These are phyloP conservation scores for Latrodectus hesperus DNA, from an alignment of 2,888 invertebrate species.

Conservation along the genomic window DNA sequence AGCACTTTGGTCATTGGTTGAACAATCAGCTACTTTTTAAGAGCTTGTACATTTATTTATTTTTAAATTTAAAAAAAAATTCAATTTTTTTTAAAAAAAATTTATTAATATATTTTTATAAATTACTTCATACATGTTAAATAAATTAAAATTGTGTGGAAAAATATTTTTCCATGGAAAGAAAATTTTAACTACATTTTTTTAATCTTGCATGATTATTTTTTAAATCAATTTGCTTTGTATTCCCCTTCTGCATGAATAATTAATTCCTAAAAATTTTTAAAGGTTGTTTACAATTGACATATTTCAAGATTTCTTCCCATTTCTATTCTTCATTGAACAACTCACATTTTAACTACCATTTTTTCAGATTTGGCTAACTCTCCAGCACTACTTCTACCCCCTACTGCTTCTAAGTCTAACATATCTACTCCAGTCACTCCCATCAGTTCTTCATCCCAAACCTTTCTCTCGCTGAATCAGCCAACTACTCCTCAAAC, in stretches of 20 bases:
- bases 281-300: neutral
- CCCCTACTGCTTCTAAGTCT: constrained; percentile 58
- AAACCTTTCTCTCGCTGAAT: constrained; percentile 57
- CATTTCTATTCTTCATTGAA: neutral
- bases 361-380: constrained; percentile 67
- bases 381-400: constrained; percentile 63
- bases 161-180: too few species aligned
- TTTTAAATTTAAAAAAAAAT: too few species aligned
- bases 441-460: constrained; percentile 56
- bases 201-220: neutral
- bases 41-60: too few species aligned
- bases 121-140: too few species aligned
- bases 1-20: too few species aligned
- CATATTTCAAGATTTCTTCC: neutral
- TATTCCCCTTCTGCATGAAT: constrained; percentile 1
- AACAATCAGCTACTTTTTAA: too few species aligned
- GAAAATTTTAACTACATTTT: too few species aligned
- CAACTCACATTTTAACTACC: neutral
- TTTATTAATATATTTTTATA: too few species aligned
- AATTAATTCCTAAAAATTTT: neutral
- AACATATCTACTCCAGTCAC: constrained; percentile 60
- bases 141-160: too few species aligned
- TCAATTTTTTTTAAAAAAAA: too few species aligned
- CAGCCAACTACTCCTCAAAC: constrained; percentile 53
- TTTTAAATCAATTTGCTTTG: neutral